phyloP scores from a whole-genome alignment of 2,888 invertebrate genomes.

The Pristionchus arcanus region DNA sequence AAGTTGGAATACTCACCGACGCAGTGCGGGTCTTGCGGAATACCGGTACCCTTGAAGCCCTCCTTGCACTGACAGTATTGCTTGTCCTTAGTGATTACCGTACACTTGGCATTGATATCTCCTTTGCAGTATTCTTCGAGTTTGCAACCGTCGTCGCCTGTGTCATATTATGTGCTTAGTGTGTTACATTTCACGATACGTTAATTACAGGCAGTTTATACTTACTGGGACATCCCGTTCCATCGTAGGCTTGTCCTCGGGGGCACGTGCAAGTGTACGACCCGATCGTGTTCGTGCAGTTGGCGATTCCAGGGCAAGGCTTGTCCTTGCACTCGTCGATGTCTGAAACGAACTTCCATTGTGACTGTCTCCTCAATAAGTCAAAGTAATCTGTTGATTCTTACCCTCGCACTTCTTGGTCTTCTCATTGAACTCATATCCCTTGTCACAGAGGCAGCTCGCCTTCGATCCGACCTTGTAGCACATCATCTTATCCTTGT shows the following conservation, averaged over 20 bases:
- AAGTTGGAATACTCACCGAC: background rate
- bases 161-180: too few relatives aligned
- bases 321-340: constrained; percentile 66
- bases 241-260: constrained; percentile 62
- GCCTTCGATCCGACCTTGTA: constrained; percentile 28
- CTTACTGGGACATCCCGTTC: constrained; percentile 8
- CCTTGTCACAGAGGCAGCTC: constrained; percentile 37
- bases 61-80: constrained; percentile 48
- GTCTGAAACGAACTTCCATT: constrained; percentile 79
- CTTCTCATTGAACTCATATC: constrained; percentile 35
- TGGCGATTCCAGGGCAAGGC: constrained; percentile 96
- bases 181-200: too few relatives aligned
- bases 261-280: constrained; percentile 96
- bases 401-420: constrained; percentile 51
- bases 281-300: constrained; percentile 95
- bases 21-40: constrained; percentile 25
- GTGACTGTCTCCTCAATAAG: background rate
- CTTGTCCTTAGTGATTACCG: background rate
- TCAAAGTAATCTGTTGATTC: background rate
- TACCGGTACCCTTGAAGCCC: constrained; percentile 30
- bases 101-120: constrained; percentile 40
- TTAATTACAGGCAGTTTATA: too few relatives aligned
- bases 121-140: constrained; percentile 20
- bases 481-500: constrained; percentile 39
- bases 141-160: constrained; percentile 20